These are phyloP conservation scores for Paralichthys olivaceus DNA, from an alignment of 2,113 vertebrate genomes.

Conservation along the genomic window DNA sequence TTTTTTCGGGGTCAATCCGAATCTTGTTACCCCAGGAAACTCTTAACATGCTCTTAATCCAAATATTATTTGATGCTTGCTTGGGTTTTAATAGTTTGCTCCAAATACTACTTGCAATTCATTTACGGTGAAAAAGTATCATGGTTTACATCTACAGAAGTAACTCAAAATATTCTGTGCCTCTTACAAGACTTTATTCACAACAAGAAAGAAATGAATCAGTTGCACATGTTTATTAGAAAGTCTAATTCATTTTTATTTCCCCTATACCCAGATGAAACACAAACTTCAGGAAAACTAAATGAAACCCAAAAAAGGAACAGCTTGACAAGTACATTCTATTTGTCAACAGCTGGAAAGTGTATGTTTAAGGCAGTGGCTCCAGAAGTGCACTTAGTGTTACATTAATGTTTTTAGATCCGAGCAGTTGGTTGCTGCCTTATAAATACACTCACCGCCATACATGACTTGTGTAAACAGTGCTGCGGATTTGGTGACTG, in stretches of 20 bases:
- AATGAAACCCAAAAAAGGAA: conserved; percentile 51
- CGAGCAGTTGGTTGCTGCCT: conserved; percentile 33
- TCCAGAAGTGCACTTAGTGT: conserved; percentile 75
- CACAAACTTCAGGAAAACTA: conserved; percentile 69
- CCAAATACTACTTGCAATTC: too few relatives aligned
- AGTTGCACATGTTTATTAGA: conserved; percentile 77
- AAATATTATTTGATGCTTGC: too few relatives aligned
- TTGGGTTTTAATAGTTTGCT: too few relatives aligned
- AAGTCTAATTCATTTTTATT: conserved; percentile 81
- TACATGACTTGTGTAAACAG: conserved; percentile 54
- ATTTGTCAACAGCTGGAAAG: conserved; percentile 62
- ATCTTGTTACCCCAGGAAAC: too few relatives aligned
- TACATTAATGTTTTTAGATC: conserved; percentile 44
- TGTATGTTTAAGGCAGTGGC: conserved; percentile 59
- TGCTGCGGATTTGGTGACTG: conserved; percentile 35
- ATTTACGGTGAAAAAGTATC: too few relatives aligned
- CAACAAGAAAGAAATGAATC: conserved; percentile 66
- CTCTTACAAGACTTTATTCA: conserved; percentile 35
- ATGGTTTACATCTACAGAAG: too few relatives aligned
- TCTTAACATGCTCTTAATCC: too few relatives aligned
- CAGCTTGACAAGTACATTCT: conserved; percentile 78
- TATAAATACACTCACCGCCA: conserved; percentile 38
- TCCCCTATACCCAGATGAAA: conserved; percentile 63
- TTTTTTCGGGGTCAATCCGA: too few relatives aligned
- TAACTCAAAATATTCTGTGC: neutral